phyloP scores from a whole-genome alignment of 2,888 invertebrate genomes.

The Polylopha cassiicola region DNA sequence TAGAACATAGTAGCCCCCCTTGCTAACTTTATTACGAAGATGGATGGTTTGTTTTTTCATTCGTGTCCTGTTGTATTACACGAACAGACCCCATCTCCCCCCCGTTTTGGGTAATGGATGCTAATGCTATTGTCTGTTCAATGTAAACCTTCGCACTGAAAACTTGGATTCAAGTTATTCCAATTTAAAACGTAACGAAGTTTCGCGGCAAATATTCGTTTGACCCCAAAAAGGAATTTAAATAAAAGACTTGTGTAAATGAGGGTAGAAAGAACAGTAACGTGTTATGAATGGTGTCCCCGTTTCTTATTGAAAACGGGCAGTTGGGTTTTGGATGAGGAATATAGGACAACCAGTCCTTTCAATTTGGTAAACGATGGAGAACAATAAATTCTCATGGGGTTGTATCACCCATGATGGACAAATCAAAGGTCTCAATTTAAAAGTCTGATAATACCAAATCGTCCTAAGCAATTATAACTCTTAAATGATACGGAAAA shows the following conservation, averaged over 20 bases:
- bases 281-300: conserved; percentile 2
- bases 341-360: too few relatives aligned
- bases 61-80: conserved; percentile 18
- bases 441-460: too few relatives aligned
- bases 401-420: too few relatives aligned
- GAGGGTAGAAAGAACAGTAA: neutral
- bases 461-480: too few relatives aligned
- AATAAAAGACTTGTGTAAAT: conserved; percentile 4
- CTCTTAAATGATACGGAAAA: too few relatives aligned
- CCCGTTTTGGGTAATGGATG: conserved; percentile 25
- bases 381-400: too few relatives aligned
- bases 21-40: conserved; percentile 26
- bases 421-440: too few relatives aligned
- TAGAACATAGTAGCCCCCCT: conserved; percentile 17
- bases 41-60: conserved; percentile 25
- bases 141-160: conserved; percentile 15
- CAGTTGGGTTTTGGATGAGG: too few relatives aligned
- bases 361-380: too few relatives aligned
- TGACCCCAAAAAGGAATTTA: conserved; percentile 1
- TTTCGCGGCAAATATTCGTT: conserved; percentile 9
- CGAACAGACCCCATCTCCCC: conserved; percentile 19
- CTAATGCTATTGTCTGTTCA: conserved; percentile 20
- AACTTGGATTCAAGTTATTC: conserved; percentile 9
- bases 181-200: conserved; percentile 7
- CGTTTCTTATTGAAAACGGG: too few relatives aligned